Percentiles rank a stretch among this genome's conserved stretches.
These are phyloP conservation scores for Proales similis DNA, from an alignment of 1,140 invertebrate genomes.

Conservation along the genomic window DNA sequence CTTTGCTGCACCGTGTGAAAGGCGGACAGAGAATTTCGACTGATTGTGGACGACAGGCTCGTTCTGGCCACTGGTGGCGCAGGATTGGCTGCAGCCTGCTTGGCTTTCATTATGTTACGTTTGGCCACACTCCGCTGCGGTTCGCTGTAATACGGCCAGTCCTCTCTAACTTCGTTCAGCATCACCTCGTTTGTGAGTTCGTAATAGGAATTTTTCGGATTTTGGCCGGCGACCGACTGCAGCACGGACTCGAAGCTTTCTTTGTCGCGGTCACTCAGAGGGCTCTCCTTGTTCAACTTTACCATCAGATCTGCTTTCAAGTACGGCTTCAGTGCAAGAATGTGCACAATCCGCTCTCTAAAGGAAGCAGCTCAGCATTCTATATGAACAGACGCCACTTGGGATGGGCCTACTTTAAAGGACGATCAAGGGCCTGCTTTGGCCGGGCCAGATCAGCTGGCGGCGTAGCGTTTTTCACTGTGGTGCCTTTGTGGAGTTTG, in stretches of 20 bases:
- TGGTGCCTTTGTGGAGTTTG: too few species aligned
- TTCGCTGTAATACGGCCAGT: constrained; percentile 27
- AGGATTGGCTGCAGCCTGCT: too few species aligned
- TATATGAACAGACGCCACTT: too few species aligned
- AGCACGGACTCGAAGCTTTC: constrained; percentile 6
- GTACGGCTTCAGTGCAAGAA: constrained; percentile 21
- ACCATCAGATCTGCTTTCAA: constrained; percentile 18
- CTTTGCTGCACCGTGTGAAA: too few species aligned
- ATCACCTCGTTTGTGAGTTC: constrained; percentile 20
- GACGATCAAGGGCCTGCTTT: too few species aligned
- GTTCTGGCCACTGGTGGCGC: too few species aligned
- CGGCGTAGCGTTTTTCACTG: too few species aligned
- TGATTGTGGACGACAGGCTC: too few species aligned
- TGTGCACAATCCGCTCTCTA: constrained; percentile 16
- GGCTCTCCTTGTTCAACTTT: constrained; percentile 11
- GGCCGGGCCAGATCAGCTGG: too few species aligned
- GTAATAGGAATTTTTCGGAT: constrained; percentile 25
- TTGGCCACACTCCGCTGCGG: constrained; percentile 1
- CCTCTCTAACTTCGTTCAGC: constrained; percentile 35
- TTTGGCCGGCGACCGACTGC: constrained; percentile 7
- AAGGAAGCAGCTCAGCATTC: too few species aligned
- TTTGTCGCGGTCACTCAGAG: constrained; percentile 29
- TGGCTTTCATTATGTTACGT: constrained; percentile 17
- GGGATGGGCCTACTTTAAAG: too few species aligned
- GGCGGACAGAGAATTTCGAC: too few species aligned